phyloP scores from a whole-genome alignment of 1,140 invertebrate species.

The Phocides pigmalion region DNA sequence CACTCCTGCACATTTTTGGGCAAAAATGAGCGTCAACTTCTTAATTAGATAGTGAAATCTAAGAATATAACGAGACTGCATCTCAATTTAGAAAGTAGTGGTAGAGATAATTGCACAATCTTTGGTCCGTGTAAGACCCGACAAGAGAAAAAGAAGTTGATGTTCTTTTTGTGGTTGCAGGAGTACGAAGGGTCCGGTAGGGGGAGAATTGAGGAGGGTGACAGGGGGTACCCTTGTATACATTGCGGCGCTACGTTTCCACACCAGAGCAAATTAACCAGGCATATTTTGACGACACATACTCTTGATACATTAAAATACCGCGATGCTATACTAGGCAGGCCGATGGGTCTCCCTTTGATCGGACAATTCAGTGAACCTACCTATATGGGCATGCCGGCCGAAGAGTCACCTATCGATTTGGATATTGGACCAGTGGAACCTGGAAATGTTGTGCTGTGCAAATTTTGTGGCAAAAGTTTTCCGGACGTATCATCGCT shows the following conservation, averaged over 20 bases:
- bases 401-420: constrained; percentile 79
- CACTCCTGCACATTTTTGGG: constrained; percentile 87
- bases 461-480: constrained; percentile 95
- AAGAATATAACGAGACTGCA: constrained; percentile 75
- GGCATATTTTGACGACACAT: constrained; percentile 94
- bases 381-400: constrained; percentile 77
- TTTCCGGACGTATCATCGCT: constrained; percentile 94
- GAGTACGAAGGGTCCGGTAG: constrained; percentile 89
- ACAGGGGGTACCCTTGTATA: constrained; percentile 89
- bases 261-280: constrained; percentile 94
- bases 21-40: constrained; percentile 98
- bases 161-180: constrained; percentile 96
- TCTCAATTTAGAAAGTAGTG: constrained; percentile 81
- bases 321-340: constrained; percentile 87
- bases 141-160: constrained; percentile 92
- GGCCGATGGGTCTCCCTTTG: constrained; percentile 80
- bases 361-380: constrained; percentile 83
- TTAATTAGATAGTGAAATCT: constrained; percentile 85
- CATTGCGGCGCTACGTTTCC: constrained; percentile 94
- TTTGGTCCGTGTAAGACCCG: constrained; percentile 70
- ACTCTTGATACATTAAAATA: constrained; percentile 93
- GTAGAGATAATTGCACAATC: constrained; percentile 77
- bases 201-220: constrained; percentile 78
- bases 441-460: constrained; percentile 90
- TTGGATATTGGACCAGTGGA: constrained; percentile 83